phyloP scores from a whole-genome alignment of 1,140 invertebrate species.

The Helicoverpa armigera region DNA sequence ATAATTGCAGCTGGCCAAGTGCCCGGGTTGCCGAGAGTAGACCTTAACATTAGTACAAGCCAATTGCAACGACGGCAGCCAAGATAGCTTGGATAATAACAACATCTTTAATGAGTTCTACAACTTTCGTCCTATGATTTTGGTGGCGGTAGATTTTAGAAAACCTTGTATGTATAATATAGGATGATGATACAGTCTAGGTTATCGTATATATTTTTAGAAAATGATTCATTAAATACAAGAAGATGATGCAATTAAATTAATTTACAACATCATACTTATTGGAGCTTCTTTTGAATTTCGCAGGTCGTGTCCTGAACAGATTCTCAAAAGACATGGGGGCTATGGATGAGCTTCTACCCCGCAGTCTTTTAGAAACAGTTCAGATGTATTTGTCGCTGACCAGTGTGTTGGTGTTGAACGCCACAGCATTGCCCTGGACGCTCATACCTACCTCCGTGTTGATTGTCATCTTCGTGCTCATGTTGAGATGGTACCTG shows the following conservation, averaged over 20 bases:
- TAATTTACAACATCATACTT: background rate
- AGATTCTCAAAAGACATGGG: conserved; percentile 87
- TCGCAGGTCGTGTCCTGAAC: conserved; percentile 88
- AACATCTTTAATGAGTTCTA: too few species aligned
- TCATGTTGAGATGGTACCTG: conserved; percentile 92
- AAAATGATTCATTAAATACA: background rate
- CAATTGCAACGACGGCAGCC: background rate
- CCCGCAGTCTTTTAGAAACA: conserved; percentile 91
- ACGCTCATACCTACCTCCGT: conserved; percentile 89
- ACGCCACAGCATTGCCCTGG: conserved; percentile 91
- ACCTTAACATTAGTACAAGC: background rate
- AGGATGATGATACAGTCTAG: too few species aligned
- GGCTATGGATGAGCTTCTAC: conserved; percentile 95
- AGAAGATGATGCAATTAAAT: background rate
- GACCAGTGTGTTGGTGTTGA: conserved; percentile 89
- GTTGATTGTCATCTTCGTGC: conserved; percentile 89
- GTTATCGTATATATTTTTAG: too few species aligned
- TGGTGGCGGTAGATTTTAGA: too few species aligned
- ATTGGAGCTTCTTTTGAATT: conserved; percentile 23
- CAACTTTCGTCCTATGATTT: too few species aligned
- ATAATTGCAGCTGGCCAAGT: background rate
- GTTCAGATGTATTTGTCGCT: conserved; percentile 89
- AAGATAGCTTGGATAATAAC: too few species aligned
- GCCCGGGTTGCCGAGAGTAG: background rate
- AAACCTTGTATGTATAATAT: too few species aligned